A percentile compares a stretch with the other conserved stretches of the same genome.
phyloP scores from a whole-genome alignment of 2,888 invertebrate genomes.

The Neocrepidodera transversa region DNA sequence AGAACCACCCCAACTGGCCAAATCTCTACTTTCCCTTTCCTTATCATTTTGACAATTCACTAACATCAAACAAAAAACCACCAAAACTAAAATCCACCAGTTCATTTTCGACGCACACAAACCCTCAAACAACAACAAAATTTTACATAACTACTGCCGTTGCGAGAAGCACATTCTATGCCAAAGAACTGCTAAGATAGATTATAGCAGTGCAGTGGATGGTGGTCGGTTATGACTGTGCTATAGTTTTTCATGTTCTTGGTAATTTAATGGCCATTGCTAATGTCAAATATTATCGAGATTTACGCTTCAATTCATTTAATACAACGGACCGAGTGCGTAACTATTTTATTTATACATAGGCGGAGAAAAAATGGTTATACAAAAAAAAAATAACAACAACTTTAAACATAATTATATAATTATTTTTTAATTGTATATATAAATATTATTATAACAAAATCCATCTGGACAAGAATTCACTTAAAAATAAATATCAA shows the following conservation, averaged over 20 bases:
- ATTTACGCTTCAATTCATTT: constrained; percentile 57
- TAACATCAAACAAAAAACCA: constrained; percentile 29
- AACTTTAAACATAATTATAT: too few species aligned
- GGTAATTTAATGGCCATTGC: constrained; percentile 50
- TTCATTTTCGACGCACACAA: constrained; percentile 40
- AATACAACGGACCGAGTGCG: constrained; percentile 45
- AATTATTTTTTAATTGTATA: too few species aligned
- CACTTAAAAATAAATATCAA: too few species aligned
- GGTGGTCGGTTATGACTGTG: constrained; percentile 19
- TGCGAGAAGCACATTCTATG: constrained; percentile 37
- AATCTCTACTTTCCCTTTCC: constrained; percentile 35
- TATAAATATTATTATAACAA: too few species aligned
- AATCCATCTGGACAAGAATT: too few species aligned
- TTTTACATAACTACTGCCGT: constrained; percentile 28
- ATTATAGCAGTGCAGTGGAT: too few species aligned
- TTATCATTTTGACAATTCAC: constrained; percentile 25
- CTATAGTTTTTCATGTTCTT: constrained; percentile 46
- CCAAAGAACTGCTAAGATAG: constrained; percentile 29
- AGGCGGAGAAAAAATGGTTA: constrained; percentile 24
- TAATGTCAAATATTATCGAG: constrained; percentile 57
- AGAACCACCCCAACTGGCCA: constrained; percentile 47
- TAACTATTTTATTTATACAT: constrained; percentile 44
- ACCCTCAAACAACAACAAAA: constrained; percentile 17
- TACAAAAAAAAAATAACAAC: too few species aligned
- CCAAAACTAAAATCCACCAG: constrained; percentile 33